phyloP scores from a whole-genome alignment of 1,140 invertebrate species.

The Ridgeia piscesae region DNA sequence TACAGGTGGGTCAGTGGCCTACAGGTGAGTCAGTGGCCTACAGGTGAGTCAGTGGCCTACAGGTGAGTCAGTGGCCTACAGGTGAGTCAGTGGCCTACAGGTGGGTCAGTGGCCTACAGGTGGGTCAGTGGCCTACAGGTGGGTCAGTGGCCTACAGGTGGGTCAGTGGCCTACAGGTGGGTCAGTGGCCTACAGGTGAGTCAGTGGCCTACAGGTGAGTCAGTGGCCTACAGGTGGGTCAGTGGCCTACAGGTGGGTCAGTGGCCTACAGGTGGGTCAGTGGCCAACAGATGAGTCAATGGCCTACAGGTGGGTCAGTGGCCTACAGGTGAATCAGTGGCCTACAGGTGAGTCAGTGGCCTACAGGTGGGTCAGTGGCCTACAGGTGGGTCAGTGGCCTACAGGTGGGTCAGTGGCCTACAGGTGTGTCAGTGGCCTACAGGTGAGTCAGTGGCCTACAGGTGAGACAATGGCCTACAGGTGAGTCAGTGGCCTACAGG shows the following conservation, averaged over 20 bases:
- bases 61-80: background rate
- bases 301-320: no score
- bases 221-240: background rate
- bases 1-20: background rate
- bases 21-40: background rate
- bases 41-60: background rate
- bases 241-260: no score
- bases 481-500: conserved; percentile 69
- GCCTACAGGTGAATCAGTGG: no score
- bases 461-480: no score
- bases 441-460: conserved; percentile 59
- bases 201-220: no score
- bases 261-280: background rate
- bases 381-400: conserved; percentile 67
- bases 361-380: no score
- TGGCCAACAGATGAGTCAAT: no score
- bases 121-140: no score
- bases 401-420: conserved; percentile 71
- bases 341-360: background rate
- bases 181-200: background rate
- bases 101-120: background rate
- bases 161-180: no score
- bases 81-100: background rate
- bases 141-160: background rate
- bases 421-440: conserved; percentile 69